Evolutionary conservation across 2,888 invertebrate genomes (phyloP).

Genomic region (Pimpla rufipes): DNA sequence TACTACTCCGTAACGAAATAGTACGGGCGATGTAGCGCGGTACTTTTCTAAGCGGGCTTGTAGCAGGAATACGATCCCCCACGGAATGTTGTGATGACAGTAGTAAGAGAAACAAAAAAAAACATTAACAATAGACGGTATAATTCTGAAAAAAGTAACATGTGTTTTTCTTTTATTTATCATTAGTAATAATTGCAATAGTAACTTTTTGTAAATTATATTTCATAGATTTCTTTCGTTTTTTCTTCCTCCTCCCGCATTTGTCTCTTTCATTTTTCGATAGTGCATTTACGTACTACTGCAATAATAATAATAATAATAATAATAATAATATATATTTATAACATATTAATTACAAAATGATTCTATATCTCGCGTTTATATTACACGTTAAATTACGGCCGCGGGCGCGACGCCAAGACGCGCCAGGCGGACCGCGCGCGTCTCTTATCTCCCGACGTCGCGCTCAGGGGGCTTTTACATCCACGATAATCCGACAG

Average conservation of each 20-base stretch:
- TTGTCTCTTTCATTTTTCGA: constrained; percentile 32
- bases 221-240: constrained; percentile 63
- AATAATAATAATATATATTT: constrained; percentile 16
- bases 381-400: constrained; percentile 68
- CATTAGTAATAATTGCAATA: constrained; percentile 76
- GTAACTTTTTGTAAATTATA: constrained; percentile 75
- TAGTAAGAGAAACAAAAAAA: constrained; percentile 40
- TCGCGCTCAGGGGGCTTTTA: constrained; percentile 32
- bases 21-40: constrained; percentile 2
- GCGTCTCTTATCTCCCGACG: constrained; percentile 30
- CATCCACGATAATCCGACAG: constrained; percentile 44
- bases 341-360: constrained; percentile 74
- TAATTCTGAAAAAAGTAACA: constrained; percentile 69
- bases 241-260: neutral
- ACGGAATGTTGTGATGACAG: constrained; percentile 41
- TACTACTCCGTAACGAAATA: constrained; percentile 29
- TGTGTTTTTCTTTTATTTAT: constrained; percentile 71
- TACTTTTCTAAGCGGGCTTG: constrained; percentile 18
- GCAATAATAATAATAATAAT: constrained; percentile 66
- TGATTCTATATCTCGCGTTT: constrained; percentile 64
- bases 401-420: constrained; percentile 28
- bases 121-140: constrained; percentile 62
- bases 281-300: constrained; percentile 71
- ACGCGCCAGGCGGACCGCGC: neutral
- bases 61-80: constrained; percentile 24